Evolutionary conservation across 1,140 invertebrate genomes (phyloP), one percentile per base, ranked within the genome.

Genomic region (Amyelois transitella): DNA sequence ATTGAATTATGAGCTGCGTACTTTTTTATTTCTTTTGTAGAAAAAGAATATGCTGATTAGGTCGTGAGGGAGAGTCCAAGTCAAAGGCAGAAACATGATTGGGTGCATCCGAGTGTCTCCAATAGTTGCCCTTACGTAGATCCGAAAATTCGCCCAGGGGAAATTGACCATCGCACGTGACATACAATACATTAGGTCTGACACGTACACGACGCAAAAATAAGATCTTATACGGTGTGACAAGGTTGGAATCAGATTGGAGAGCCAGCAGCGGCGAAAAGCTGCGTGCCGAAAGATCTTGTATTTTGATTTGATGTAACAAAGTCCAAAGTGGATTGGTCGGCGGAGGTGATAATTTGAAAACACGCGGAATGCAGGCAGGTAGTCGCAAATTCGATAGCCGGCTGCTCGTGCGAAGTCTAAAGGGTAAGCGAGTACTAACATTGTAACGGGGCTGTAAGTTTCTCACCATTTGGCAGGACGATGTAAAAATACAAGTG

Each of bases 111-210:
- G 61, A 62, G 45, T 48, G 45, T 48, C 20, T 48, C 20, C 45
- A 48, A 48, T 48, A 48, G 45, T 19, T 38, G 32, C 45, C 45
- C 45, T 48, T 48, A 48, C 45, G 45, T 54, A 48, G 50, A 24
- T 38, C 53, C 56, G 51, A 52, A 51, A 62, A 64, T 63, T 57
- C 44, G 53, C 43, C 58, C 53, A 66, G 54, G 60, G 72, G 69
- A 75, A 75, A 75, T 75, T 72, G 72, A 67, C 58, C 67, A 64
- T 61, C 62, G 65, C 72, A 75, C 72, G 72, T 75, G 72, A 56
- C 55, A 47, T 38, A 24, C 38, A 25, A 7, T 38, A 52, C 21
- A n/a, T n/a, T n/a, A n/a, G n/a, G 32, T 38, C 12, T 38, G 32
- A 38, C 12, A 38, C 32, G 3, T 14, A 38, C 32, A 38, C 4